These are phyloP conservation scores for Elaphurus davidianus DNA, from an alignment of 2,113 vertebrate species.

Conservation along the genomic window DNA sequence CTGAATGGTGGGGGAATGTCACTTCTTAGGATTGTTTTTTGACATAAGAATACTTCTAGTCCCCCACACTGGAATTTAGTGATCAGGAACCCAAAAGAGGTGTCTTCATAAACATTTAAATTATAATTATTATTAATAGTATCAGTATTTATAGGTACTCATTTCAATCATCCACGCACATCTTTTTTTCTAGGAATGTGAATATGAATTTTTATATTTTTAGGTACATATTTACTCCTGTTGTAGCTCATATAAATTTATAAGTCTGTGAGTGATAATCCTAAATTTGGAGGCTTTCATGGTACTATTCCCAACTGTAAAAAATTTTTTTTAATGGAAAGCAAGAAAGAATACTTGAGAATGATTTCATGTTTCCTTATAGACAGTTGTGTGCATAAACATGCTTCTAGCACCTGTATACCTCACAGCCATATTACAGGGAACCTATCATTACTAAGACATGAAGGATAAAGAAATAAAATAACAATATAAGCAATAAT, in stretches of 20 bases:
- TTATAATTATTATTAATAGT: neutral
- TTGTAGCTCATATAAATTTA: neutral
- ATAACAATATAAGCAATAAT: neutral
- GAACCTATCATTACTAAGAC: neutral
- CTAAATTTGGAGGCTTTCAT: neutral
- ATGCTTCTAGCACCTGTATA: neutral
- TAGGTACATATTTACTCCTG: neutral
- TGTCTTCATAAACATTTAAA: neutral
- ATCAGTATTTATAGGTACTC: neutral
- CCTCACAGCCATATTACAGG: neutral
- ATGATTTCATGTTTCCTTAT: neutral
- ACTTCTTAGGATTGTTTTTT: neutral
- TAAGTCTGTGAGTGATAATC: neutral
- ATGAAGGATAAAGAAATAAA: neutral
- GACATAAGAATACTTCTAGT: neutral
- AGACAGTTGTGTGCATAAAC: neutral
- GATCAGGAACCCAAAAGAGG: neutral
- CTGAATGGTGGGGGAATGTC: neutral
- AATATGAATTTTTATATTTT: neutral
- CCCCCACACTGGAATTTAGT: neutral
- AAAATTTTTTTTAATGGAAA: neutral
- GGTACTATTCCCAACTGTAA: neutral
- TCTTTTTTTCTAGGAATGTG: neutral
- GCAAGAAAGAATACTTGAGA: neutral
- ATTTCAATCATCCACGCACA: neutral